Evolutionary conservation across 92 coral and sea anemone genomes (phyloP).

Genomic region (Umimayanthus kanabou): DNA sequence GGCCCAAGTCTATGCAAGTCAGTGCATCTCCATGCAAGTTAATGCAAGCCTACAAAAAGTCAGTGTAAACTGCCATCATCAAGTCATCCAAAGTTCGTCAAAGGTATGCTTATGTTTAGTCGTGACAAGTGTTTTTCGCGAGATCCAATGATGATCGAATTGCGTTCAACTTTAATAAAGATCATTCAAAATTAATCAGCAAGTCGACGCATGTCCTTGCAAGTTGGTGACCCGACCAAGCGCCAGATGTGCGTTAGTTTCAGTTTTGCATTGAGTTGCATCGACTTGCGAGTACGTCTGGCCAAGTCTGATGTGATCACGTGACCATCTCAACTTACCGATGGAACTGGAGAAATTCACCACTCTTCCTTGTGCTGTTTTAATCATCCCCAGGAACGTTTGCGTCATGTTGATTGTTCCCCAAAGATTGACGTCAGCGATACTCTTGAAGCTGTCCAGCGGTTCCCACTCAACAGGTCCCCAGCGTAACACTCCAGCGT

Average conservation of each 20-base stretch:
- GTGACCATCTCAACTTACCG: constrained; percentile 22
- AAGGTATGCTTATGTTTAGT: not conserved
- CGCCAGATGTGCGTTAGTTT: too few species aligned
- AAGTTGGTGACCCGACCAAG: too few species aligned
- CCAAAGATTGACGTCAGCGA: constrained; percentile 53
- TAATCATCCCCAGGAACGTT: constrained; percentile 44
- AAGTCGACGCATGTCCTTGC: too few species aligned
- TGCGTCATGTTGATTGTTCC: constrained; percentile 49
- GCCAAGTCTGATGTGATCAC: not conserved
- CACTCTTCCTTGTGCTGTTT: constrained; percentile 39
- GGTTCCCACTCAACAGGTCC: constrained; percentile 59
- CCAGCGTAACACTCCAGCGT: constrained; percentile 43
- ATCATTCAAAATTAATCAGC: too few species aligned
- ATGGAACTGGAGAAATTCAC: constrained; percentile 47
- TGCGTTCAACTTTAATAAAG: too few species aligned
- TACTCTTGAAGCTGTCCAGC: constrained; percentile 38
- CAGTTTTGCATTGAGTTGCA: not conserved
- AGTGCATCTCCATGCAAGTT: not conserved
- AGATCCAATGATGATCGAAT: too few species aligned
- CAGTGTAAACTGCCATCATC: not conserved
- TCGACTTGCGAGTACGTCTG: too few species aligned
- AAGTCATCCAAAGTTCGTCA: too few species aligned
- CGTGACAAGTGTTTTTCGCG: too few species aligned
- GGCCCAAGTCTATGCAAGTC: not conserved
- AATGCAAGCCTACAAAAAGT: not conserved